A percentile compares a stretch with the other conserved stretches of the same genome.
Conservation (phyloP, 2,888 invertebrate genomes). For the Ennomos quercinarius region DNA sequence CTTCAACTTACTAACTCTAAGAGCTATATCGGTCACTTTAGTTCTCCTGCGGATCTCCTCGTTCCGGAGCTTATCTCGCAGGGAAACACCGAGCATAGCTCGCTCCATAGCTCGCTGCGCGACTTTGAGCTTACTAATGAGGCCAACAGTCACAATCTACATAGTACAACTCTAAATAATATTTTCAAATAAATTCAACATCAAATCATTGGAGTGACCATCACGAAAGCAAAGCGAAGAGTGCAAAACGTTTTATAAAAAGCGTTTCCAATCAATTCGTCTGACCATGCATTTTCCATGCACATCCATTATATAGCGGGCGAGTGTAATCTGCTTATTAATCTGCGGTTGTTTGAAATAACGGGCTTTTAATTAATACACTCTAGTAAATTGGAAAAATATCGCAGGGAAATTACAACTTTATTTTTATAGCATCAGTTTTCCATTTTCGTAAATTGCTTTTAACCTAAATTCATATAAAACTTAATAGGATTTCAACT, state of each 20-base stretch:
- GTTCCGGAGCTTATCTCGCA: no score
- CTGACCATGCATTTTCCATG: constrained; percentile 14
- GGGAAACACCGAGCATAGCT: no score
- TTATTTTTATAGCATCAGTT: constrained; percentile 13
- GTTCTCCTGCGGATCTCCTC: no score
- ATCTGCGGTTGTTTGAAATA: constrained; percentile 5
- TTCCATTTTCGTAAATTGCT: constrained; percentile 14
- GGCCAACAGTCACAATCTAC: no score
- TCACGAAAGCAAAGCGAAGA: not conserved
- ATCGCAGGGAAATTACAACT: constrained; percentile 2
- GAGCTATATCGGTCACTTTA: no score
- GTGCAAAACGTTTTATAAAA: constrained; percentile 1
- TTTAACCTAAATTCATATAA: constrained; percentile 5
- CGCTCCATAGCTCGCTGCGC: no score
- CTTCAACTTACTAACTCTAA: no score
- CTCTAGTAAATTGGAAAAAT: constrained; percentile 30
- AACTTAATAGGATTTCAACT: not conserved
- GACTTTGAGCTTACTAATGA: no score
- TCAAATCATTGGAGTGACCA: no score
- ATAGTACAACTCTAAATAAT: no score
- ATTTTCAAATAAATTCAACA: no score
- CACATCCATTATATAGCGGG: constrained; percentile 5
- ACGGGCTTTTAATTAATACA: constrained; percentile 31
- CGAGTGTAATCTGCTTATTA: constrained; percentile 17
- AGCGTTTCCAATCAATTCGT: constrained; percentile 4